Evolutionary conservation across 2,113 vertebrate genomes (phyloP).

Genomic region (Lagopus leucura): DNA sequence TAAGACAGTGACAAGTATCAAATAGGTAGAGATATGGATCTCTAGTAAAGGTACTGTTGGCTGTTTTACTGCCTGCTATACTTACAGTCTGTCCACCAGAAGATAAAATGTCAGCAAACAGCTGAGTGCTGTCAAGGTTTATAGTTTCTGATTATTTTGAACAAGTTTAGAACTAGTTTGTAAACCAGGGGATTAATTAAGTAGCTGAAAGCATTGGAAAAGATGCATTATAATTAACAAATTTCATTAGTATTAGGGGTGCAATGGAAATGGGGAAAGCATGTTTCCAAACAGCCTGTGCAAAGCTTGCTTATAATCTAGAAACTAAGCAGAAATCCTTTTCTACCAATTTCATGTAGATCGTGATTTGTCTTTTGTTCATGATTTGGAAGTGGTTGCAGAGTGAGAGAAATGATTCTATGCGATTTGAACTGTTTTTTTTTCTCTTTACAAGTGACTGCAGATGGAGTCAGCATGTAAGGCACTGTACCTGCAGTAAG

Average conservation of each 20-base stretch:
- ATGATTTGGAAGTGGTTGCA: background rate
- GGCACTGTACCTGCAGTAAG: background rate
- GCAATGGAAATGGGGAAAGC: background rate
- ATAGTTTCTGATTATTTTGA: conserved; percentile 24
- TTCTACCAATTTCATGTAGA: too few species aligned
- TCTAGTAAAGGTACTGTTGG: background rate
- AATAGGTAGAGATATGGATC: background rate
- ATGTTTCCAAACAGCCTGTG: background rate
- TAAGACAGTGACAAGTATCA: conserved; percentile 20
- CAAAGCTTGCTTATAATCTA: background rate
- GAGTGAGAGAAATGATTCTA: background rate
- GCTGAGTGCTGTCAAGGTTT: conserved; percentile 41
- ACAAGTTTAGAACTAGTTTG: conserved; percentile 1
- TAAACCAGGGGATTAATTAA: conserved; percentile 5
- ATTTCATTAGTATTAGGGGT: background rate
- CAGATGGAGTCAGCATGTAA: background rate
- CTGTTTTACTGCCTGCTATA: background rate
- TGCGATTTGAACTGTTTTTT: background rate
- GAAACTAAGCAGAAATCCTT: background rate
- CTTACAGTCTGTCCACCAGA: background rate
- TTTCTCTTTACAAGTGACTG: background rate
- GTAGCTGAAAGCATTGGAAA: background rate
- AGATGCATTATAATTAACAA: background rate
- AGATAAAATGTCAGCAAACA: background rate
- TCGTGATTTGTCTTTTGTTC: background rate